Base-by-base conservation (phyloP, 2,888 invertebrate species). In the Cataglyphis albicans region DNA sequence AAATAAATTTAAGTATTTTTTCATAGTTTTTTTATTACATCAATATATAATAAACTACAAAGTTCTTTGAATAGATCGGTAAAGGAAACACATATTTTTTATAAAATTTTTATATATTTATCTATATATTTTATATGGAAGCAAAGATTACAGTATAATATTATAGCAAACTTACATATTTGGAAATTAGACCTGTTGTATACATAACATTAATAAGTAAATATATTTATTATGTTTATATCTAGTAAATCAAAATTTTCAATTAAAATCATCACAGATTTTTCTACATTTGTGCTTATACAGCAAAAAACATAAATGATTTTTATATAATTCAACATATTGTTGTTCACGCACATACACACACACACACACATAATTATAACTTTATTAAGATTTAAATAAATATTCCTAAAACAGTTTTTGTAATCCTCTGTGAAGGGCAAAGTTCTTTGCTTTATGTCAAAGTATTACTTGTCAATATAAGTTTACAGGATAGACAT, bases 191-290 rank as follows among this genome's bases (percentile, higher is more conserved):
- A 78, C 10, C 12, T 18, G 6, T 44, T 70, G 59, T 21, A 15
- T 52, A 52, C n/a, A 7, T 52, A 52, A n/a, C 2, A 75, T 10
- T 18, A 41, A 32, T 6, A 9, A 7, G 41, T 15, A 70, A 41
- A 80, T 35, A 6, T 35, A 35, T 76, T 21, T 1, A 59, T 78
- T 12, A 0, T 21, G 12, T 38, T n/a, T 55, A 3, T n/a, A 21
- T n/a, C 7, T n/a, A 68, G 10, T 52, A 52, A 59, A 70, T 70
- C 5, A 10, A 12, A 6, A 44, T 6, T 59, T 44, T 0, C 32
- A 57, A 57, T 59, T 15, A 41, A 65, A 65, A 10, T 74, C 64
- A 44, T 67, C 59, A 68, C 68, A 78, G 41, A 67, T 78, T n/a
- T 48, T 48, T 44, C 5, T 52, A 68, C 32, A 44, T 70, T 68